Base-by-base conservation (phyloP, 2,888 invertebrate species). In the Palloptera scutellata region DNA sequence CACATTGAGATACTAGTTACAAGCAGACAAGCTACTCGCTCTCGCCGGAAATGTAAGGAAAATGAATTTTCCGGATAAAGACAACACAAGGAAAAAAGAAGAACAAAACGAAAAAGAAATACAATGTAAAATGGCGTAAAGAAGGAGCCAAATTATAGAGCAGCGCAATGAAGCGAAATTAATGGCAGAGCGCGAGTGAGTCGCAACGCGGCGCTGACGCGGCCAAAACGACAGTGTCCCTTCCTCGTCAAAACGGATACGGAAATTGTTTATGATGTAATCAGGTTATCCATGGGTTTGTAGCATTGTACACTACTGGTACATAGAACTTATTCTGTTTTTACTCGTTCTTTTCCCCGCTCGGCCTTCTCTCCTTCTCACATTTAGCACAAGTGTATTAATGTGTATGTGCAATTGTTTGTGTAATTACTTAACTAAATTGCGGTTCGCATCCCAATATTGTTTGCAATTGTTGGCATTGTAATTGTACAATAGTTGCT, bases 221-320 rank as follows among this genome's bases (percentile, higher is more conserved):
- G 13, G 40, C 4, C 45, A 40, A 15, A 63, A 51, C 5, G n/a
- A 15, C 30, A 41, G 40, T 41, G 51, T 19, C 53, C 12, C 40
- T 52, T 40, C 43, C 59, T 15, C n/a, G n/a, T 61, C 17, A 5
- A 57, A 67, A 17, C 53, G 59, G 59, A 63, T 59, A 43, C 66
- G 66, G 66, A 66, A 69, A 64, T 66, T 63, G 58, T 69, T 66
- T 61, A 69, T 66, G 66, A 55, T 61, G 64, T 64, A 64, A 64
- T 64, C 64, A 69, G 62, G 61, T 63, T 60, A 65, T 63, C 58
- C 42, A 40, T 62, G 62, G 30, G 15, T 45, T 43, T 40, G 58
- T 41, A 15, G 1, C 57, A n/a, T 40, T 40, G 15, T 52, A 52
- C n/a, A n/a, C 20, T 40, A 52, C 17, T 19, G 52, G 19, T 30